Conservation (phyloP, 23 tunicate genomes). For the Ascidia mentula region DNA sequence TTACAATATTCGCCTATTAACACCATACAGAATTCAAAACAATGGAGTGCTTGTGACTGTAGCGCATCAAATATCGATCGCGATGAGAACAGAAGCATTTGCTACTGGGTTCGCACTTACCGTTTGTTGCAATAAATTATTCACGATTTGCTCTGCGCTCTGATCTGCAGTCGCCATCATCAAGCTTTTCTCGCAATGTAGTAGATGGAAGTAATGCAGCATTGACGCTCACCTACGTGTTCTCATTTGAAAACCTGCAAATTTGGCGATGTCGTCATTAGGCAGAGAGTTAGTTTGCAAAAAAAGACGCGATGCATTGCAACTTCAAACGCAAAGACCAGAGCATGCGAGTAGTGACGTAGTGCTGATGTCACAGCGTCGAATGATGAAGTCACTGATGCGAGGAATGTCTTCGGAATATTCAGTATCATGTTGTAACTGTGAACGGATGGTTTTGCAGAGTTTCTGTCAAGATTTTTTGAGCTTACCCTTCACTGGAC, state of each 20-base stretch:
- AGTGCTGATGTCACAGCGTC: not conserved
- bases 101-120: not conserved
- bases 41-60: too few species aligned
- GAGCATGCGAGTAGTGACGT: not conserved
- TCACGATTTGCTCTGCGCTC: not conserved
- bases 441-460: not conserved
- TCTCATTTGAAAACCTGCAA: not conserved
- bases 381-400: not conserved
- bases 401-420: slow-evolving; percentile 1
- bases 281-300: not conserved
- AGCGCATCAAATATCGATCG: too few species aligned
- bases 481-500: not conserved
- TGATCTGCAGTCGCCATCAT: not conserved
- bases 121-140: not conserved
- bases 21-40: too few species aligned
- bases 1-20: too few species aligned
- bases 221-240: not conserved
- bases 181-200: not conserved
- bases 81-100: not conserved
- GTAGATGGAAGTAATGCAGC: not conserved
- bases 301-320: not conserved
- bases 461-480: slow-evolving; percentile 1
- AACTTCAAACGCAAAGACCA: not conserved
- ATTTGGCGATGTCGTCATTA: not conserved
- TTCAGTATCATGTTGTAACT: not conserved